Evolutionary conservation across 2,113 vertebrate genomes (phyloP).

Genomic region (Heterotilapia buettikoferi): DNA sequence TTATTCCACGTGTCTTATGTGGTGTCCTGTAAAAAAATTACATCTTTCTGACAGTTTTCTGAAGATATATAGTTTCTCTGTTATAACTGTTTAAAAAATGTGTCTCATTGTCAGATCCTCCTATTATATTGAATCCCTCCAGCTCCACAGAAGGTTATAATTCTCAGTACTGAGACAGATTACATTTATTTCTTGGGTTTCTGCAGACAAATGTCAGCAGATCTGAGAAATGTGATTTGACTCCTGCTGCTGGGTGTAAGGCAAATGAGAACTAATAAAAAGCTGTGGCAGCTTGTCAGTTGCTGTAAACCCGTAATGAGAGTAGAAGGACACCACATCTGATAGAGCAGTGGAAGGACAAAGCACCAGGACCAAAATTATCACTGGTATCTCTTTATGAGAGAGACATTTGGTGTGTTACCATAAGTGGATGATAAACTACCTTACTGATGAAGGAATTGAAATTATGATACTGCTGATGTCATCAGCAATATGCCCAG

Average conservation of each 20-base stretch:
- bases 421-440: neutral
- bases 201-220: neutral
- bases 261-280: conserved; percentile 1
- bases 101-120: neutral
- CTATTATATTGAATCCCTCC: neutral
- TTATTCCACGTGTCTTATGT: neutral
- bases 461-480: neutral
- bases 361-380: neutral
- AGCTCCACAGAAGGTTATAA: conserved; percentile 4
- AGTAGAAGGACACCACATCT: neutral
- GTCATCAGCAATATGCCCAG: neutral
- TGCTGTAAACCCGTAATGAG: neutral
- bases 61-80: neutral
- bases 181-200: conserved; percentile 1
- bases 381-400: neutral
- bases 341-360: neutral
- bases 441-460: neutral
- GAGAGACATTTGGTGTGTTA: neutral
- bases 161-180: conserved; percentile 3
- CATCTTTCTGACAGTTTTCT: neutral
- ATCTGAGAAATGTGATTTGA: conserved; percentile 30
- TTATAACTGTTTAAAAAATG: neutral
- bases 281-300: neutral
- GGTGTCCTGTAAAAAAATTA: neutral
- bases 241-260: conserved; percentile 9